These are phyloP conservation scores for Phrynocephalus forsythii DNA, from an alignment of 2,797 vertebrate genomes.

Conservation along the genomic window DNA sequence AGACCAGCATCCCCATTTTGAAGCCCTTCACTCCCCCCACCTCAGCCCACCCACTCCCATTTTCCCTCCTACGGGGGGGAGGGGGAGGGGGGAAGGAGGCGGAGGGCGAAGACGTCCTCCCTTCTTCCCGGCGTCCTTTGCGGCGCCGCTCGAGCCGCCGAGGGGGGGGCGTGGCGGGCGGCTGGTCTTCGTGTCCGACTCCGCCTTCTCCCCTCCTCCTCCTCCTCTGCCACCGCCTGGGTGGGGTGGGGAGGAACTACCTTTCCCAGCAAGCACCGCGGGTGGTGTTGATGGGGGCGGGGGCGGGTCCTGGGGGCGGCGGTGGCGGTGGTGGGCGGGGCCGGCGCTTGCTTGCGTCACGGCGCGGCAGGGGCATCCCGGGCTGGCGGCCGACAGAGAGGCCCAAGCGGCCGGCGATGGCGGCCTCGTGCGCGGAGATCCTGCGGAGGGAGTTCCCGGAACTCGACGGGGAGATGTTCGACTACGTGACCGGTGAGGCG, in stretches of 20 bases:
- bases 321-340: background rate
- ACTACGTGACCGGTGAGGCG: constrained; percentile 92
- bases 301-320: too few species aligned
- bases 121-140: background rate
- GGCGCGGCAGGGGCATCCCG: too few species aligned
- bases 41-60: too few species aligned
- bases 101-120: background rate
- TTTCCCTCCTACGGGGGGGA: background rate
- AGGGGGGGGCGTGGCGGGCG: too few species aligned
- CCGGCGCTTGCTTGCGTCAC: too few species aligned
- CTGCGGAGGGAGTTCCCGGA: constrained; percentile 95
- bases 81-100: too few species aligned
- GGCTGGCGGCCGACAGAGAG: background rate
- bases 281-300: too few species aligned
- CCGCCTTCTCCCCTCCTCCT: too few species aligned
- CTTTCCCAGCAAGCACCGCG: constrained; percentile 1
- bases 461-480: constrained; percentile 93
- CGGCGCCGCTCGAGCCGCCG: background rate
- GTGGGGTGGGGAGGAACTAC: background rate
- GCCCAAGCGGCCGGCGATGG: constrained; percentile 7
- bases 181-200: too few species aligned
- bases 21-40: too few species aligned
- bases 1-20: too few species aligned
- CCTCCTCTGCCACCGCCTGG: background rate
- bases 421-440: constrained; percentile 94